A percentile compares a stretch with the other conserved stretches of the same genome.
These are phyloP conservation scores for Archips xylosteana DNA, from an alignment of 2,888 invertebrate species.

Conservation along the genomic window DNA sequence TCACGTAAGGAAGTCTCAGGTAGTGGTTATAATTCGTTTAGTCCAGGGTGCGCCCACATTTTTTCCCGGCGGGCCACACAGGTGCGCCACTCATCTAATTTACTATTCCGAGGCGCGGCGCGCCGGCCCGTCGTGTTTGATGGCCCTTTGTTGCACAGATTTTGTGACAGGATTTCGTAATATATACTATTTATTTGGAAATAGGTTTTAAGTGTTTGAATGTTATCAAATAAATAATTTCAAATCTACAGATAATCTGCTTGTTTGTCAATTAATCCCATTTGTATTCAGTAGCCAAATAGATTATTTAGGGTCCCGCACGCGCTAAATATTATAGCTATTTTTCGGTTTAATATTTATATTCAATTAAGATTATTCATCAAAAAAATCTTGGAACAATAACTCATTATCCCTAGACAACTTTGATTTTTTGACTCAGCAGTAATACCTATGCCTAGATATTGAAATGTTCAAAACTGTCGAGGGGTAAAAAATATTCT, in stretches of 20 bases:
- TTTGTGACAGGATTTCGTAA: constrained; percentile 57
- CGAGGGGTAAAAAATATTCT: too few species aligned
- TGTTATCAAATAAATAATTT: constrained; percentile 31
- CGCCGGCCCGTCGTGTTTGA: constrained; percentile 66
- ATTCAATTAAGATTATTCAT: too few species aligned
- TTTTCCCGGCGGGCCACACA: constrained; percentile 81
- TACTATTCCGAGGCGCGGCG: constrained; percentile 77
- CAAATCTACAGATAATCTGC: constrained; percentile 28
- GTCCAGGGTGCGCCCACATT: constrained; percentile 80
- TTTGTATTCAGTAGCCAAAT: constrained; percentile 31
- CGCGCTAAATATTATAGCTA: neutral
- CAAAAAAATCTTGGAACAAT: too few species aligned
- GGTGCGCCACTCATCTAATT: constrained; percentile 80
- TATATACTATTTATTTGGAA: constrained; percentile 54
- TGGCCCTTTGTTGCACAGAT: constrained; percentile 65
- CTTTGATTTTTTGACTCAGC: too few species aligned
- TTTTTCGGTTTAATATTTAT: too few species aligned
- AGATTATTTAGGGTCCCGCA: constrained; percentile 5
- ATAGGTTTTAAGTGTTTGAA: constrained; percentile 39
- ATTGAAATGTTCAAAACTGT: too few species aligned
- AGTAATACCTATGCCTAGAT: too few species aligned
- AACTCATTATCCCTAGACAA: too few species aligned
- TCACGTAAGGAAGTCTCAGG: constrained; percentile 71
- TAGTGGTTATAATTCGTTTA: constrained; percentile 85
- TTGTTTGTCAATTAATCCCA: constrained; percentile 31